Percentiles rank a stretch among this genome's conserved stretches.
phyloP scores from a whole-genome alignment of 2,113 vertebrate genomes.

The Telmatochromis brichardi region DNA sequence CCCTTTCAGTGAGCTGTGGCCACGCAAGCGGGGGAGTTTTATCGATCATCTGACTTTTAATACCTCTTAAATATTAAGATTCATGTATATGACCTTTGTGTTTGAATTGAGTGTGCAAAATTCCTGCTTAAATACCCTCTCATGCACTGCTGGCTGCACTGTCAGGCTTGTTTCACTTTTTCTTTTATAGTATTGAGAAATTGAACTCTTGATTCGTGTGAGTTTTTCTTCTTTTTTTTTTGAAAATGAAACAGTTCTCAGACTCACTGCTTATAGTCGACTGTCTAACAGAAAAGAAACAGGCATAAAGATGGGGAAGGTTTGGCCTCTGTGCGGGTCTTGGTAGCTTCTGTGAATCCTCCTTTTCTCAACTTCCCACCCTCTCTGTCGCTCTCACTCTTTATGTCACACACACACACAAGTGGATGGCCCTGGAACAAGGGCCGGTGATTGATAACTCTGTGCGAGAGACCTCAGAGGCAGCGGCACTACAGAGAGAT shows the following conservation, averaged over 20 bases:
- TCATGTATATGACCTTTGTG: constrained; percentile 58
- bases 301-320: background rate
- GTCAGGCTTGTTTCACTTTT: background rate
- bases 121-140: constrained; percentile 1
- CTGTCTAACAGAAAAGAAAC: background rate
- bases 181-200: background rate
- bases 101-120: constrained; percentile 31
- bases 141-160: background rate
- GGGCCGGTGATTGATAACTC: constrained; percentile 44
- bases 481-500: constrained; percentile 32
- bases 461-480: constrained; percentile 38
- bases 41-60: constrained; percentile 60
- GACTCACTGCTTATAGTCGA: background rate
- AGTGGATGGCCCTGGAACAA: constrained; percentile 11
- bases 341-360: background rate
- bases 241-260: background rate
- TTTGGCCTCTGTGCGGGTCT: background rate
- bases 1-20: constrained; percentile 34
- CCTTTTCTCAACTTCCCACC: background rate
- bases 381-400: constrained; percentile 5
- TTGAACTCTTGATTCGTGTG: background rate
- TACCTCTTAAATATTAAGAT: constrained; percentile 60
- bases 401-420: background rate
- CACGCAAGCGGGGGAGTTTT: constrained; percentile 7
- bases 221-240: background rate